These are phyloP conservation scores for honey bee (Apis mellifera) DNA, from an alignment of 1,140 invertebrate species.

Conservation along the genomic window DNA sequence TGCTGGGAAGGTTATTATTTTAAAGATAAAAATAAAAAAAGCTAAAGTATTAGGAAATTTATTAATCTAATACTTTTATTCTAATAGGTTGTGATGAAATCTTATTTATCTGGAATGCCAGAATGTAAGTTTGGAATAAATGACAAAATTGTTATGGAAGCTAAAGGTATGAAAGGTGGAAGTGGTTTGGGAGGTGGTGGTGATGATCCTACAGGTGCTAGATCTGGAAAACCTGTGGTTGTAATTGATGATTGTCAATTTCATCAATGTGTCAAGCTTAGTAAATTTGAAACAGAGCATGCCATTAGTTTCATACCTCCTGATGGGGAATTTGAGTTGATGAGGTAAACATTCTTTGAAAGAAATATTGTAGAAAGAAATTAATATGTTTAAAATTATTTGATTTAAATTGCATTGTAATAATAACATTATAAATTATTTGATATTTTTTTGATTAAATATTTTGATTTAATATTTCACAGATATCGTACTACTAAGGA, in stretches of 20 bases:
- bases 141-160: conserved; percentile 99
- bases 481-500: conserved; percentile 99
- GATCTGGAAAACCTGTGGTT: conserved; percentile 96
- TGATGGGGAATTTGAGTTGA: conserved; percentile 99
- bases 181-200: conserved; percentile 84
- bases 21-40: background rate
- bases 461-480: conserved; percentile 45
- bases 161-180: conserved; percentile 91
- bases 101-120: conserved; percentile 99
- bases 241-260: conserved; percentile 99
- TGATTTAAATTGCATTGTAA: too few relatives aligned
- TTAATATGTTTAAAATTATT: background rate
- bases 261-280: conserved; percentile 99
- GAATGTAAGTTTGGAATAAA: conserved; percentile 99
- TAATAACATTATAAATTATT: background rate
- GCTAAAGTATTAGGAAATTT: background rate
- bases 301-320: conserved; percentile 99
- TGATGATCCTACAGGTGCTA: conserved; percentile 91
- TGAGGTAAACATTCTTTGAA: conserved; percentile 87
- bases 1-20: conserved; percentile 89
- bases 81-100: conserved; percentile 97
- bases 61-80: background rate
- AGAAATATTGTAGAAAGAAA: too few relatives aligned
- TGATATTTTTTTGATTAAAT: background rate
- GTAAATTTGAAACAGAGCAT: conserved; percentile 99